These are phyloP conservation scores for Limnephilus rhombicus DNA, from an alignment of 2,888 invertebrate species.

Conservation along the genomic window DNA sequence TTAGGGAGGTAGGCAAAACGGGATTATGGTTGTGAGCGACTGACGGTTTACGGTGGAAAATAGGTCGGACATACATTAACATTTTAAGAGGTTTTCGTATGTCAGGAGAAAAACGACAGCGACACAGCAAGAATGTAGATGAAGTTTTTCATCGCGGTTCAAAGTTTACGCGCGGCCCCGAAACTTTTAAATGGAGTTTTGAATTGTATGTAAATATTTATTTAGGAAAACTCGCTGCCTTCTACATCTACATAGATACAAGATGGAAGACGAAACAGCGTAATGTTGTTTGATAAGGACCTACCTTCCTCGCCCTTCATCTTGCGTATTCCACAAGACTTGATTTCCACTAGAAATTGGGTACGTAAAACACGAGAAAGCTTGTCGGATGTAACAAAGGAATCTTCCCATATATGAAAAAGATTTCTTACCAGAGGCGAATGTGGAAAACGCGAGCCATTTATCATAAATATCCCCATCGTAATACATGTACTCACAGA, in stretches of 20 bases:
- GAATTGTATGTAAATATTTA: slow-evolving; percentile 41
- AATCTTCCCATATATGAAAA: not conserved
- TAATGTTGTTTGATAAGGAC: not conserved
- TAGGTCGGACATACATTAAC: slow-evolving; percentile 49
- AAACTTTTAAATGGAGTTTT: slow-evolving; percentile 39
- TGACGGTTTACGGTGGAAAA: slow-evolving; percentile 37
- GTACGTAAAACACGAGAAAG: not conserved
- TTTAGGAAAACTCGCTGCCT: slow-evolving; percentile 20
- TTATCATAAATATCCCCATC: slow-evolving; percentile 25
- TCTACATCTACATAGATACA: not conserved
- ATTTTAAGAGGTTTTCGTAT: slow-evolving; percentile 47
- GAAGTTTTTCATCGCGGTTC: slow-evolving; percentile 28
- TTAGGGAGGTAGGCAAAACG: not conserved
- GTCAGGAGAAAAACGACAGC: slow-evolving; percentile 41
- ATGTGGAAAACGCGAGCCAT: slow-evolving; percentile 1
- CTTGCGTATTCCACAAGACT: not conserved
- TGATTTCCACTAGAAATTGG: not conserved
- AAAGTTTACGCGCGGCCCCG: not conserved
- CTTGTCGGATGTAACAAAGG: not conserved
- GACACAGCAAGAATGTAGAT: slow-evolving; percentile 23
- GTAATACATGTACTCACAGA: slow-evolving; percentile 22
- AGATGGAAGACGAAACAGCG: not conserved
- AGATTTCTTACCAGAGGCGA: slow-evolving; percentile 4
- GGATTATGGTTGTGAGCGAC: not conserved
- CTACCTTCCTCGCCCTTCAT: not conserved